Conservation (phyloP, 2,888 invertebrate genomes). For the Melinaea menophilus region DNA sequence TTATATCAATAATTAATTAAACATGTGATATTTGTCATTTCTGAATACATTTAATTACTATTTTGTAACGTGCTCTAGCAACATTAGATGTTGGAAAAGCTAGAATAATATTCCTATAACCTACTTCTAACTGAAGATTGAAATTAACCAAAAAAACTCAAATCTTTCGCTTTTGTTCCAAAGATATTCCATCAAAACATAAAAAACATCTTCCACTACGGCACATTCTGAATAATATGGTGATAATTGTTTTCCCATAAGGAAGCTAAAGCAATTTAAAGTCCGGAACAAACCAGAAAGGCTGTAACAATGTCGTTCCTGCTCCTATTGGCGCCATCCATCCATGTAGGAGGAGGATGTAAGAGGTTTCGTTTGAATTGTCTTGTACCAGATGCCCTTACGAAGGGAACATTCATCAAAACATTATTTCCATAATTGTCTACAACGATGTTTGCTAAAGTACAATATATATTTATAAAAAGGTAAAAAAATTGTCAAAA, state of each 20-base stretch:
- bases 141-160: not conserved
- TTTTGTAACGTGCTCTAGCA: constrained; percentile 7
- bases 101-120: not conserved
- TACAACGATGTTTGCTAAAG: not conserved
- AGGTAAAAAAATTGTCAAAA: too few species aligned
- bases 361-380: constrained; percentile 4
- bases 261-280: constrained; percentile 1
- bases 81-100: constrained; percentile 4
- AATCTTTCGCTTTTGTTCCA: not conserved
- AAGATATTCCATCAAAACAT: not conserved
- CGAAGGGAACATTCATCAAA: constrained; percentile 12
- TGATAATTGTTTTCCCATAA: not conserved
- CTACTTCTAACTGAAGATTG: not conserved
- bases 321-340: not conserved
- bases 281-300: not conserved
- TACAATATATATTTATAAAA: too few species aligned
- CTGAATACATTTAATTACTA: constrained; percentile 9
- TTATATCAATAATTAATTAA: not conserved
- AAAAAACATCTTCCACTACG: not conserved
- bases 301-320: constrained; percentile 4
- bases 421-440: constrained; percentile 6
- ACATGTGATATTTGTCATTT: not conserved
- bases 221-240: not conserved
- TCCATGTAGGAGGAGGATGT: constrained; percentile 6
- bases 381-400: constrained; percentile 15